Base-by-base conservation (phyloP, 2,888 invertebrate species). In the Orthosia gothica region DNA sequence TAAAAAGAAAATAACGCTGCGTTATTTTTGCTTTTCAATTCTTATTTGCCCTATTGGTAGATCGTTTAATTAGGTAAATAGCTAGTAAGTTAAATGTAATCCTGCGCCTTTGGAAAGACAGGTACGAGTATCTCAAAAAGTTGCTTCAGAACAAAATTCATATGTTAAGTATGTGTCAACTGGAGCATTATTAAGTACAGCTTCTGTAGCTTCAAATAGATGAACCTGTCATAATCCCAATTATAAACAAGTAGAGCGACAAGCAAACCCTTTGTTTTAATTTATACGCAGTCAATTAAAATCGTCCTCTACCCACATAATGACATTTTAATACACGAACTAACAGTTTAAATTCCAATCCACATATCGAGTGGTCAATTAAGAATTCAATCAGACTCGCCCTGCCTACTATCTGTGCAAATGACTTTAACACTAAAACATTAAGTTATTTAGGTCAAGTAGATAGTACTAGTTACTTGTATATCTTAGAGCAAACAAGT, bases 401-500 rank as follows among this genome's bases (percentile, higher is more conserved):
- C 73, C 72, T 77, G 83, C 81, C 87, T 85, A 84, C 69, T 71
- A 65, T 80, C 70, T 67, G 78, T 87, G 83, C 71, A 84, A 83
- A 85, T 83, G 67, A 86, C 64, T 78, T 76, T 71, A 81, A 79
- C 68, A 84, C 79, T 81, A 74, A 79, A 86, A 76, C 80, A 74
- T 61, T 71, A 78, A 82, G 66, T 62, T 83, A 89, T 89, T 86
- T 84, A 87, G 88, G 90, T 89, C 89, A 86, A 87, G 85, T 84
- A 85, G 83, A 85, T 84, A 86, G 83, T 86, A 75, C 79, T 72
- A 80, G 74, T 26, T 18, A n/a, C 79, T 71, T 78, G 78, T 76
- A 83, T 87, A 88, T 83, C 85, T 81, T 75, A 84, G 84, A 81
- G 88, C 89, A 90, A 90, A 91, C 89, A 91, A 86, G 89, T 89